Conservation (phyloP, 92 coral and sea anemone species). For the Nematostella vectensis region DNA sequence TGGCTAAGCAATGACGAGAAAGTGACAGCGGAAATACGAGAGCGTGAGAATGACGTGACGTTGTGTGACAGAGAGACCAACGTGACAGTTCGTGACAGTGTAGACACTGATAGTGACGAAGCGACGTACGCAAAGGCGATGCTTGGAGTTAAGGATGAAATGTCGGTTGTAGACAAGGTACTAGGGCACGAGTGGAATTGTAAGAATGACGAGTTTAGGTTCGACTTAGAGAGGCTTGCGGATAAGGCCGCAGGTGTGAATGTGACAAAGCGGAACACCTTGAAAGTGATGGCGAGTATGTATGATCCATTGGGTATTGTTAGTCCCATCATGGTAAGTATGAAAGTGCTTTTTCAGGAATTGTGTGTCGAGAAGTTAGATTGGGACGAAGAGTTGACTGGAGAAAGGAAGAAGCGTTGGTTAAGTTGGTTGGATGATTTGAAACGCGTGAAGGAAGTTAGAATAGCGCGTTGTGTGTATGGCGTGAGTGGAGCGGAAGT, state of each 20-base stretch:
- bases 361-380: constrained; percentile 6
- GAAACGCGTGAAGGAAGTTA: background rate
- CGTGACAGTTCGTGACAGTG: too few relatives aligned
- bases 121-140: too few relatives aligned
- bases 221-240: constrained; percentile 1
- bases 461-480: background rate
- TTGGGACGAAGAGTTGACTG: constrained; percentile 14
- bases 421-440: background rate
- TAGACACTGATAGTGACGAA: too few relatives aligned
- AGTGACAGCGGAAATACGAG: too few relatives aligned
- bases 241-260: background rate
- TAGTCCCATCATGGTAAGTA: background rate
- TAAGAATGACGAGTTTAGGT: constrained; percentile 6
- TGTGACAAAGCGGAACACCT: constrained; percentile 8
- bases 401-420: background rate
- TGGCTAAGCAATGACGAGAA: too few relatives aligned
- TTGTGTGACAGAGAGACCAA: too few relatives aligned
- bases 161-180: too few relatives aligned
- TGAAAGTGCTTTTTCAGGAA: constrained; percentile 14
- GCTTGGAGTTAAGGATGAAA: too few relatives aligned
- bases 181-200: constrained; percentile 17
- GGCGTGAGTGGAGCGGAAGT: background rate
- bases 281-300: constrained; percentile 7
- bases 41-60: too few relatives aligned
- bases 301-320: constrained; percentile 19